Evolutionary conservation across 1,140 invertebrate species (phyloP), one percentile per base, ranked within the genome.

Genomic region (Solen grandis): DNA sequence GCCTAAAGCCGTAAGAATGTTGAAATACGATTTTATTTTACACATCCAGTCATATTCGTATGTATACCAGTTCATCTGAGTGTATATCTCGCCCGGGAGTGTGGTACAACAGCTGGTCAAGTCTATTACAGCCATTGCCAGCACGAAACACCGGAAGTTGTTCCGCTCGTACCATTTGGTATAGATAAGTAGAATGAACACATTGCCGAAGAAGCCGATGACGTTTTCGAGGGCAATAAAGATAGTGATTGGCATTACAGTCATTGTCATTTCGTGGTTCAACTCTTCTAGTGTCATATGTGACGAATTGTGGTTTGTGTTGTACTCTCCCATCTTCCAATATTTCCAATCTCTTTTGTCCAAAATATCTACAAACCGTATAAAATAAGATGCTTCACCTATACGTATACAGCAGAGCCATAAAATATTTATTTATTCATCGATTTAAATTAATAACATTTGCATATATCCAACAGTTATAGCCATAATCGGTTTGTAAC

Each of bases 11-110:
- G 83, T 85, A 33, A 86, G 84, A 36, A 81, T 52, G 66, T 84
- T 85, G 13, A 85, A 77, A 33, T 69, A 82, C 25, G 83, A 54
- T 29, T 84, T 55, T 19, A 84, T 36, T 55, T 87, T 84, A 62
- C 86, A 87, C 27, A 83, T 50, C 50, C 65, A 54, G 16, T 38
- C 55, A 14, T 29, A 36, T n/a, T 79, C 66, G 59, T 85, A 86
- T 0, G 82, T 84, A 76, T 86, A 87, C 81, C 85, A 86, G 72
- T 81, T 77, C 5, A 69, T 35, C 57, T 86, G 82, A 65, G 81
- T 77, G 5, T 84, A 73, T 19, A 86, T 84, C 59, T 87, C 84
- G 5, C 83, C 85, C 22, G 86, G 86, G 13, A 87, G 84, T 25
- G 82, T 81, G 0, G 85, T 76, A 22, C 62, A 63, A 59, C 82